A percentile compares a stretch with the other conserved stretches of the same genome.
These are phyloP conservation scores for Hoplias malabaricus DNA, from an alignment of 2,113 vertebrate genomes.

Conservation along the genomic window DNA sequence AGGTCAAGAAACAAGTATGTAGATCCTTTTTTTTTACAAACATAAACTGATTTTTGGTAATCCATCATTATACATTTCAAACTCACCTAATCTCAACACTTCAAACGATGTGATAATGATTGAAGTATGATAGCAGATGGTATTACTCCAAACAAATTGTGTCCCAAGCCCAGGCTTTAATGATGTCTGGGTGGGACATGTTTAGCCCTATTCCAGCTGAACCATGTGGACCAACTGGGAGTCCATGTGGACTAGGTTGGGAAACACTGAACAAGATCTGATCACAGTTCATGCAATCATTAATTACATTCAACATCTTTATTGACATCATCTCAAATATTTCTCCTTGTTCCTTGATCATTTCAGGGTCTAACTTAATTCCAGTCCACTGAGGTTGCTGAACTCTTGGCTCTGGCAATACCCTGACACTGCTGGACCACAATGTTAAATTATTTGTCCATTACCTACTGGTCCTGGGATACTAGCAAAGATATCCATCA, in stretches of 20 bases:
- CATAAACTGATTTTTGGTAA: no score
- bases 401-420: not conserved
- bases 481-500: slow-evolving; percentile 27
- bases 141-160: not conserved
- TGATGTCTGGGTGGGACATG: not conserved
- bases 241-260: no score
- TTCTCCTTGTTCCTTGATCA: not conserved
- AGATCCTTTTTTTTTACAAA: no score
- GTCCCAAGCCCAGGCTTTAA: not conserved
- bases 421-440: not conserved
- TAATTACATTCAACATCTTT: not conserved
- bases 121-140: no score
- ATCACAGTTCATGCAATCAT: not conserved
- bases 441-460: not conserved
- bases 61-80: no score
- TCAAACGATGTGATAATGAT: no score
- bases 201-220: not conserved
- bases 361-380: not conserved
- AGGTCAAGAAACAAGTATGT: no score
- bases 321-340: not conserved
- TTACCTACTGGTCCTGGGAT: slow-evolving; percentile 6
- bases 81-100: no score
- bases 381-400: not conserved
- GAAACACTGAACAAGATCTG: no score
- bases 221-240: not conserved